Base-by-base conservation (phyloP, 37 sponge, comb jelly and placozoan species). In the Mnemiopsis leidyi region DNA sequence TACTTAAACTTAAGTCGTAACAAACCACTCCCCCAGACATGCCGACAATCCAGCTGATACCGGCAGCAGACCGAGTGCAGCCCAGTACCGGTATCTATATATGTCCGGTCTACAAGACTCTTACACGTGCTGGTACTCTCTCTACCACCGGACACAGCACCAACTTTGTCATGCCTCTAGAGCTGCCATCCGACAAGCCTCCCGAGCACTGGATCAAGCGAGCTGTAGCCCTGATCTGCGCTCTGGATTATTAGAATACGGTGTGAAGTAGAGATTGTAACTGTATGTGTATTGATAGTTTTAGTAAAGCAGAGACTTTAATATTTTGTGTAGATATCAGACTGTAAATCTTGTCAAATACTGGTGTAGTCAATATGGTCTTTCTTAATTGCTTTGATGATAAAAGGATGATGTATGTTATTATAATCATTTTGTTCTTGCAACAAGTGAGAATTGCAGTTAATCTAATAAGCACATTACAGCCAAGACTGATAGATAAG, bases 81-180 rank as follows among this genome's bases (percentile, higher is more conserved):
- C 97, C 97, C 3, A 92, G 93, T 1, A 73, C 90, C 20, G 97
- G 97, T 0, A 95, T 97, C 26, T 98, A 98, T 83, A 35, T 96
- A 9, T 97, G 97, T 85, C 99, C 99, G 9, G 97, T 98, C 61
- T 98, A 98, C 95, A 98, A 98, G 96, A 98, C 99, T 30, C 95
- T 97, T 20, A 96, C 97, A 5, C 93, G 99, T 93, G 99, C 99
- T 92, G 99, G 99, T n/a, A 94, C 92, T 1, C 83, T 93, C 61
- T 85, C 90, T 29, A 85, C 90, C 48, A 85, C 90, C 2, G 90
- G 90, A 40, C 90, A 85, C 94, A 96, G 96, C 25, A 97, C 96
- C 32, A 96, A 97, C 95, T 97, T 96, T 82, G 96, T 97, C 32
- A 95, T 96, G 31, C 94, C 94, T 1, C 97, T 98, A 0, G 93